These are phyloP conservation scores for Ptilonorhynchus violaceus DNA, from an alignment of 2,113 vertebrate genomes.

Conservation along the genomic window DNA sequence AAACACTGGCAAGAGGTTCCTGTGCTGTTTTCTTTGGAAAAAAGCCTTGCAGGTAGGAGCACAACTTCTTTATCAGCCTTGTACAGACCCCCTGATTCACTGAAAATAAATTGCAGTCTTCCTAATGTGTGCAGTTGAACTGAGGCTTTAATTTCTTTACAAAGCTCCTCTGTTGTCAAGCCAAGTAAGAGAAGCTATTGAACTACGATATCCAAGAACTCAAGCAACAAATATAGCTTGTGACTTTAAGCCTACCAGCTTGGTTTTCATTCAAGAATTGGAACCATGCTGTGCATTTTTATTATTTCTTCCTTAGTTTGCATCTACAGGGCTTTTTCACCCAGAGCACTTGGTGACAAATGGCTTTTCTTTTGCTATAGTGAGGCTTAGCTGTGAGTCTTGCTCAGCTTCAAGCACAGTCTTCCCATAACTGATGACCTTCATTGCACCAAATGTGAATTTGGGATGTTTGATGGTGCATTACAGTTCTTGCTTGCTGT, in stretches of 20 bases:
- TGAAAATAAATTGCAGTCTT: conserved; percentile 3
- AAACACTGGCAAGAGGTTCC: neutral
- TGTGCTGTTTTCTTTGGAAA: neutral
- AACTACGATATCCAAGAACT: neutral
- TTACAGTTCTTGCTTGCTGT: neutral
- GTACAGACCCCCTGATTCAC: neutral
- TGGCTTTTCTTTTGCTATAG: neutral
- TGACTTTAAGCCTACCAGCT: neutral
- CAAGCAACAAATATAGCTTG: neutral
- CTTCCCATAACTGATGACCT: neutral
- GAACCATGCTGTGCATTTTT: neutral
- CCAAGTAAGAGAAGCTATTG: conserved; percentile 7
- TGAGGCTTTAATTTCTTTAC: conserved; percentile 18
- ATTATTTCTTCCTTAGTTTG: neutral
- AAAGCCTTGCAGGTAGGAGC: neutral
- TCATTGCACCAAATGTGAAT: neutral
- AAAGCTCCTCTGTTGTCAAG: conserved; percentile 19
- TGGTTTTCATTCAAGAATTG: neutral
- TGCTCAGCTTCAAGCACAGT: neutral
- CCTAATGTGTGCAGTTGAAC: neutral
- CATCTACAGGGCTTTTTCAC: neutral
- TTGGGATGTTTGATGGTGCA: neutral
- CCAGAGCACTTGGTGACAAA: neutral
- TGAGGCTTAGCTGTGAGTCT: neutral
- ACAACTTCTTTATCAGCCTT: neutral